Conservation (phyloP, 2,888 invertebrate genomes). For the Scaptomyza polygonia region DNA sequence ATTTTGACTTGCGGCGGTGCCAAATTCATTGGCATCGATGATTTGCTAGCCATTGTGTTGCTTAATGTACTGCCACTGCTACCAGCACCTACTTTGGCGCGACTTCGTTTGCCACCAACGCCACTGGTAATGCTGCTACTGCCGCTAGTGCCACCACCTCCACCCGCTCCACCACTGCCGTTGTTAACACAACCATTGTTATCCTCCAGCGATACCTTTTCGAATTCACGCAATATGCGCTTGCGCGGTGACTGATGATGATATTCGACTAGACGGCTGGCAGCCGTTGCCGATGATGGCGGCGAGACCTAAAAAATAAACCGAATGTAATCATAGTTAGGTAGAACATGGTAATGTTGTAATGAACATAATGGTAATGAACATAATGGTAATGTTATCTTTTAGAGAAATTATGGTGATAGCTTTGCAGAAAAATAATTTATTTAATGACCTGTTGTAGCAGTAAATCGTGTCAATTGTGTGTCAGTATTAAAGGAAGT, state of each 20-base stretch:
- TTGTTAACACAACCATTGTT: constrained; percentile 81
- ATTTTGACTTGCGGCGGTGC: constrained; percentile 65
- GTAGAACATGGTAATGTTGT: no score
- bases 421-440: no score
- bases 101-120: constrained; percentile 86
- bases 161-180: constrained; percentile 85
- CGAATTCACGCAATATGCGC: constrained; percentile 92
- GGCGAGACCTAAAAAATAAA: constrained; percentile 70
- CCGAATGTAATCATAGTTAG: not conserved
- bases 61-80: constrained; percentile 24
- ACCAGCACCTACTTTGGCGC: constrained; percentile 82
- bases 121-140: constrained; percentile 45
- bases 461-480: no score
- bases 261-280: constrained; percentile 83
- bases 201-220: constrained; percentile 88
- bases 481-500: no score
- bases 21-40: constrained; percentile 62
- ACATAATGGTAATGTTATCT: no score
- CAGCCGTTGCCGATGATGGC: constrained; percentile 74
- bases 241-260: constrained; percentile 89
- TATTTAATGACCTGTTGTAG: no score
- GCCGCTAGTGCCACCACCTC: constrained; percentile 12
- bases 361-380: no score
- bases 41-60: constrained; percentile 40
- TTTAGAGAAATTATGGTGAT: no score